Base-by-base conservation (phyloP, 2,888 invertebrate species). In the Hirudinaria manillensis region DNA sequence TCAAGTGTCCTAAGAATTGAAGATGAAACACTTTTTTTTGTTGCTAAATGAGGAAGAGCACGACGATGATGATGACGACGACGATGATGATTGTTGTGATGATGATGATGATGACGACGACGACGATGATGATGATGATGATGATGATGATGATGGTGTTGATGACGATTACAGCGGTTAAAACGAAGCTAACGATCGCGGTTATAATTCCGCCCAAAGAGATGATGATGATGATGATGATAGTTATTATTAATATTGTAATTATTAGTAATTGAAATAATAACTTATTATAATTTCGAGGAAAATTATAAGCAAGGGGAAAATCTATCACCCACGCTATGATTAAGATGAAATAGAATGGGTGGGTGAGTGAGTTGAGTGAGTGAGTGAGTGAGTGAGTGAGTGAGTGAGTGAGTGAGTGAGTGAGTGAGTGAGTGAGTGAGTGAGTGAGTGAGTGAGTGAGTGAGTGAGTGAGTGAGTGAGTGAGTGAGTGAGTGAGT, bases 401-500 rank as follows among this genome's bases (percentile, higher is more conserved):
- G 53, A 53, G 19, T 53, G 53, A 53, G 19, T 53, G 53, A 53
- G 19, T 53, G 53, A 53, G 19, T 53, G 53, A 53, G 19, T 53
- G 53, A 53, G 19, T 53, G 53, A 53, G 19, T 53, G 53, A 53
- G 19, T 53, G 53, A 53, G 19, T 53, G 53, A 53, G 19, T 53
- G 53, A 53, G 19, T 53, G 53, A 53, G 19, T 53, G 53, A 53
- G 19, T 53, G 53, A 53, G 19, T 53, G 53, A 53, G 53, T 34
- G 67, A 24, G 67, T 67, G 67, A 67, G 32, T 67, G 67, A 24
- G 67, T 67, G 67, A n/a, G 67, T 67, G 67, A 21, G 61, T 32
- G 65, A 56, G 73, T 56, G 72, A 27, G 56, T 27, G 61, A 55
- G 53, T 67, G 75, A 45, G 68, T 34, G 68, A 45, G 67, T 67